Evolutionary conservation across 2,888 invertebrate species (phyloP).

Genomic region (Dolichomitus sp.): DNA sequence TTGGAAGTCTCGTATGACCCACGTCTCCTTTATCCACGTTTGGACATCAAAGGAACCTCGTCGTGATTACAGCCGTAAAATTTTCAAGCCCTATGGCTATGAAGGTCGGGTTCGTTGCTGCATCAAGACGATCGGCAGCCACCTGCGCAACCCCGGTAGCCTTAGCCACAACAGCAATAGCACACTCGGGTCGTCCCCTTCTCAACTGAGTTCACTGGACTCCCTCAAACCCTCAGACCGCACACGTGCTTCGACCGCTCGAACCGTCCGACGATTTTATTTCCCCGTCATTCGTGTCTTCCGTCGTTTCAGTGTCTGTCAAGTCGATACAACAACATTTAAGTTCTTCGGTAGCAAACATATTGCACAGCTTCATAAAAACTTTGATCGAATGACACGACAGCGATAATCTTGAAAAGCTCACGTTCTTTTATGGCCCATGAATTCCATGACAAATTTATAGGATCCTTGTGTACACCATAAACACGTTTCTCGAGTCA

Average conservation of each 20-base stretch:
- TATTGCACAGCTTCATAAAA: neutral
- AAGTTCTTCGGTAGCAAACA: neutral
- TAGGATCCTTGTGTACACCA: neutral
- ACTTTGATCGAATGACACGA: neutral
- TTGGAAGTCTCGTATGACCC: neutral
- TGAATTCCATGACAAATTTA: conserved; percentile 7
- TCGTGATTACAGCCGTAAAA: conserved; percentile 38
- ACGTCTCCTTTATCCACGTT: conserved; percentile 7
- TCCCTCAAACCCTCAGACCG: conserved; percentile 8
- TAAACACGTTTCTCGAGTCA: conserved; percentile 1
- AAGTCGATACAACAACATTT: neutral
- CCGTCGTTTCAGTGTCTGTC: too few species aligned
- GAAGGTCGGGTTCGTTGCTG: conserved; percentile 73
- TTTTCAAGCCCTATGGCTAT: conserved; percentile 64
- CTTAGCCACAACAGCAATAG: neutral
- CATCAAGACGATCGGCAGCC: conserved; percentile 44
- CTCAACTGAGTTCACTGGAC: conserved; percentile 38
- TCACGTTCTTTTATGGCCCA: neutral
- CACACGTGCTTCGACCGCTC: conserved; percentile 39
- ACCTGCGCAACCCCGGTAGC: conserved; percentile 25
- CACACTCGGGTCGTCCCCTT: conserved; percentile 10
- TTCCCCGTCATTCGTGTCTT: neutral
- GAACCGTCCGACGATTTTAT: neutral
- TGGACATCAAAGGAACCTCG: conserved; percentile 6
- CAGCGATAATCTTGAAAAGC: neutral